Base-by-base conservation (phyloP, 92 coral and sea anemone genomes). In the Parazoanthus atlanticus region DNA sequence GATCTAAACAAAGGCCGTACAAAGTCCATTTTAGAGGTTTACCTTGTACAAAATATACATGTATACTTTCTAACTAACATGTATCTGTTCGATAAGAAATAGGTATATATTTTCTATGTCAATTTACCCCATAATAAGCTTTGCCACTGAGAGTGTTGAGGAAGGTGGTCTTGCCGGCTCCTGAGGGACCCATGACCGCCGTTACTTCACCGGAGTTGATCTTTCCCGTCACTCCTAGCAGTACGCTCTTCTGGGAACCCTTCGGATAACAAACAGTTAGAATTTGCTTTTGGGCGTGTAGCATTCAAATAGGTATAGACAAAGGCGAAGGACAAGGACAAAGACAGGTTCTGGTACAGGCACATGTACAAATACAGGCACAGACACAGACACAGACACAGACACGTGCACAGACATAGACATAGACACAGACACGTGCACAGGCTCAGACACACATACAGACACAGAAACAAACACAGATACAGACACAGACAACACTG, bases 121-220 rank as follows among this genome's bases (percentile, higher is more conserved):
- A 2, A 33, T 23, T 5, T 90, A 96, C 98, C 89, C 98, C 98
- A 65, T 96, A 96, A 79, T 96, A 94, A 15, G 98, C 98, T 85
- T 96, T 96, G 74, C 98, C 98, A 85, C 98, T 93, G 66, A 96
- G 91, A 26, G 98, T 96, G 89, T 96, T 96, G 6, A 96, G 91
- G 17, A 96, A 90, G 5, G 98, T 96, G 7, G 98, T 96, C 90
- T 96, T 96, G 28, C 98, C 98, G 28, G 93, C 91, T 32, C 98
- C 98, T 34, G 97, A 94, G 5, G 98, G 98, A 70, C 98, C 98
- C 98, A 96, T 96, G 64, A 96, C 94, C 29, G 98, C 98, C 6
- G 97, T 96, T 25, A 96, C 95, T 72, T 96, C 97, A 21, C 98
- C 97, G 11, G 97, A 86, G 66, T 79, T 86, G 21, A 96, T 76